phyloP scores from a whole-genome alignment of 2,113 vertebrate species.

The Amphiprion percula region DNA sequence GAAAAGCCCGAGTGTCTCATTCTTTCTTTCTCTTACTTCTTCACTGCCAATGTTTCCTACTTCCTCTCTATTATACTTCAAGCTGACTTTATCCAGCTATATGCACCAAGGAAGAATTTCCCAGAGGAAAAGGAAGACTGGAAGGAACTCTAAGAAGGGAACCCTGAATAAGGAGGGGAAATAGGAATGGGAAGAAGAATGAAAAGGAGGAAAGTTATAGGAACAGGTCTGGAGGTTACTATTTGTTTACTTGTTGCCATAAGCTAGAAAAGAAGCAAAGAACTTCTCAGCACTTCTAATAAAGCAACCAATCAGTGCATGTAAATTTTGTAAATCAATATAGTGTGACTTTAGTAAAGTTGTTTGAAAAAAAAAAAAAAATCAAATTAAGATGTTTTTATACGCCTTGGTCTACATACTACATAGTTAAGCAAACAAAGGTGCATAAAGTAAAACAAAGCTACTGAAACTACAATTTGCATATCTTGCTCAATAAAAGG shows the following conservation, averaged over 20 bases:
- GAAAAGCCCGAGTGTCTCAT: slow-evolving; percentile 11
- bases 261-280: slow-evolving; percentile 24
- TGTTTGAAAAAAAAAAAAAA: too few relatives aligned
- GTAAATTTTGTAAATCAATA: too few relatives aligned
- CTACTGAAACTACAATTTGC: too few relatives aligned
- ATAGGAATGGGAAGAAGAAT: slow-evolving; percentile 33
- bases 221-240: slow-evolving; percentile 46
- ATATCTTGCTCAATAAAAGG: too few relatives aligned
- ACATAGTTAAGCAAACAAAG: too few relatives aligned
- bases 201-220: slow-evolving; percentile 74
- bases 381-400: too few relatives aligned
- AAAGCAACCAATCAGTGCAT: too few relatives aligned
- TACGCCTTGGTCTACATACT: too few relatives aligned
- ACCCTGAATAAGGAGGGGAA: slow-evolving; percentile 78
- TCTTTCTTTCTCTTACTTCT: slow-evolving; percentile 24
- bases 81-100: slow-evolving; percentile 86
- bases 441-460: too few relatives aligned
- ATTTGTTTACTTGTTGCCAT: slow-evolving; percentile 6
- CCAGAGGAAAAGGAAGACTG: slow-evolving; percentile 63
- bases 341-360: too few relatives aligned
- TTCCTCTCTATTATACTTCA: slow-evolving; percentile 83
- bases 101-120: slow-evolving; percentile 80
- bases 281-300: not conserved
- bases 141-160: slow-evolving; percentile 51
- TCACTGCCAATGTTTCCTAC: slow-evolving; percentile 7